These are phyloP conservation scores for Phalacrocorax pelagicus DNA, from an alignment of 2,113 vertebrate genomes.

Conservation along the genomic window DNA sequence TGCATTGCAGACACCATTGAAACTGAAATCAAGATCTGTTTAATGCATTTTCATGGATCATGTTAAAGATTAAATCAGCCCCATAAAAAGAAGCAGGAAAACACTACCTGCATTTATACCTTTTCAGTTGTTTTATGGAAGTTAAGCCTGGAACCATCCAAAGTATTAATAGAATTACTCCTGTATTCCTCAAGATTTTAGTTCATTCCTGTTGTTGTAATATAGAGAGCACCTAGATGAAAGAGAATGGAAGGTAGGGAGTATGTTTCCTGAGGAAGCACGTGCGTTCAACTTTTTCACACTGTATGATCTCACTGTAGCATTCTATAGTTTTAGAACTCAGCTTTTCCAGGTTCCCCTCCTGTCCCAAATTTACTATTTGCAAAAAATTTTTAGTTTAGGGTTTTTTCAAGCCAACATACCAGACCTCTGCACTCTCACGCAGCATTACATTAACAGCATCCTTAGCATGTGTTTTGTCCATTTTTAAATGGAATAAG, in stretches of 20 bases:
- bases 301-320: not conserved
- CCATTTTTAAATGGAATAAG: slow-evolving; percentile 43
- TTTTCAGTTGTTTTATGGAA: not conserved
- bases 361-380: not conserved
- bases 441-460: not conserved
- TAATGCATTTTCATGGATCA: not conserved
- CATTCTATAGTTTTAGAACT: not conserved
- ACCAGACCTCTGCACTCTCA: not conserved
- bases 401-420: not conserved
- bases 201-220: not conserved
- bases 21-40: not conserved
- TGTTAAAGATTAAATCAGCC: not conserved
- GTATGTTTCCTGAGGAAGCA: not conserved
- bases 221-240: not conserved
- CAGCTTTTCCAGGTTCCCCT: not conserved
- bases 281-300: not conserved
- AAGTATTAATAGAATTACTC: not conserved
- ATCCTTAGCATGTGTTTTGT: slow-evolving; percentile 16
- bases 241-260: not conserved
- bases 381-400: not conserved
- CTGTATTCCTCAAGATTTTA: not conserved
- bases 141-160: not conserved
- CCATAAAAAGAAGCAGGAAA: not conserved
- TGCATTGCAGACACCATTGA: not conserved
- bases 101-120: not conserved